Conservation (phyloP, 2,113 vertebrate species). For the Rhipidura dahli region DNA sequence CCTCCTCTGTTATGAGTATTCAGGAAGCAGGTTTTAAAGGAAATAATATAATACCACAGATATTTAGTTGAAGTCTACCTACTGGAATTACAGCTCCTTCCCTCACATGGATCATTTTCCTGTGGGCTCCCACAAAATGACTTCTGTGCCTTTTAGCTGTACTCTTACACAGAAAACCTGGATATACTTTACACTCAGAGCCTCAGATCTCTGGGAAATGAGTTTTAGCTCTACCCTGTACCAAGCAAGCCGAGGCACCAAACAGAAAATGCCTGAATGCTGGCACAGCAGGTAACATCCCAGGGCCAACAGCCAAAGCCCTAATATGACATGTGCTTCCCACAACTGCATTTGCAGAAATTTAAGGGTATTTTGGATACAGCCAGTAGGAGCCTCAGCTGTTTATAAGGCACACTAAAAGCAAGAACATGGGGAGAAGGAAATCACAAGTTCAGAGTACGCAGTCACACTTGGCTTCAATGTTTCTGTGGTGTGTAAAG, state of each 20-base stretch:
- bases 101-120: not conserved
- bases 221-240: not conserved
- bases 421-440: not conserved
- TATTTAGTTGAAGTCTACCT: not conserved
- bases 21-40: not conserved
- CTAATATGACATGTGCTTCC: accelerated
- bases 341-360: not conserved
- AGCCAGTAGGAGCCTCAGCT: not conserved
- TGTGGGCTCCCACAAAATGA: not conserved
- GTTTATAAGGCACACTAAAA: not conserved
- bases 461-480: not conserved
- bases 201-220: not conserved
- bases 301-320: not conserved
- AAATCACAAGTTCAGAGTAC: not conserved
- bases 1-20: not conserved
- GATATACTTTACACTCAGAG: not conserved
- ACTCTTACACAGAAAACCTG: not conserved
- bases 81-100: not conserved
- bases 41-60: not conserved
- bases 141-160: not conserved
- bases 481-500: not conserved
- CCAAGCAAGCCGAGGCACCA: not conserved
- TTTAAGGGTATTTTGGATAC: not conserved
- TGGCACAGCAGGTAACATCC: not conserved
- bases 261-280: not conserved